These are phyloP conservation scores for Drosophila azteca DNA, from an alignment of 1,140 invertebrate species.

Conservation along the genomic window DNA sequence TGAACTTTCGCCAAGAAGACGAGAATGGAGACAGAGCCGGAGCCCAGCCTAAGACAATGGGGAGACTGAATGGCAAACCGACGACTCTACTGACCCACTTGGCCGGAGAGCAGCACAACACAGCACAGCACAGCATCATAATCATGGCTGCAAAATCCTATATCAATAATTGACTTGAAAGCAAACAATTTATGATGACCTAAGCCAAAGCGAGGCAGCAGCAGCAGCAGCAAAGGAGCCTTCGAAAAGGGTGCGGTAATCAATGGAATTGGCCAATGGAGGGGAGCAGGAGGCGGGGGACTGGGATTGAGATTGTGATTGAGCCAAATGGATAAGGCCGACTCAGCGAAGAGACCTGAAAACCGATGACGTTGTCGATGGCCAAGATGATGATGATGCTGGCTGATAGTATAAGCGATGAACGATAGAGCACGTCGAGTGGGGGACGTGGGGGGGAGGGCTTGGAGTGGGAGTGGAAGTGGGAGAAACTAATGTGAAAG, in stretches of 20 bases:
- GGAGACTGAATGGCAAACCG: slow-evolving; percentile 20
- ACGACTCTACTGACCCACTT: slow-evolving; percentile 74
- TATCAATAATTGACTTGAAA: slow-evolving; percentile 77
- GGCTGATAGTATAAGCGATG: slow-evolving; percentile 68
- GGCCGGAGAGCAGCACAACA: slow-evolving; percentile 17
- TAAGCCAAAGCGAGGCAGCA: slow-evolving; percentile 51
- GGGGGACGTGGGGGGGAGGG: slow-evolving; percentile 2
- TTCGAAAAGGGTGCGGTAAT: slow-evolving; percentile 77
- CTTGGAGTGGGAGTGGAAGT: neutral
- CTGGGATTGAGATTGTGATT: slow-evolving; percentile 29
- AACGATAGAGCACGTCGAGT: slow-evolving; percentile 75
- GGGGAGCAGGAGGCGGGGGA: neutral
- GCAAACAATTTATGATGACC: slow-evolving; percentile 82
- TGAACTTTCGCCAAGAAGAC: slow-evolving; percentile 61
- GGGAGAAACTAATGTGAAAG: slow-evolving; percentile 72
- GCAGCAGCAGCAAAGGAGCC: slow-evolving; percentile 34
- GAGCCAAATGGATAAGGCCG: slow-evolving; percentile 66
- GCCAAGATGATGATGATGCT: slow-evolving; percentile 20
- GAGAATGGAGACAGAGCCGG: slow-evolving; percentile 5
- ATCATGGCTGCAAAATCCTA: slow-evolving; percentile 68
- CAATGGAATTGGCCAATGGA: slow-evolving; percentile 66
- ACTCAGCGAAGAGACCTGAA: slow-evolving; percentile 58
- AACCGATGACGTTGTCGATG: slow-evolving; percentile 65
- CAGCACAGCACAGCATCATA: slow-evolving; percentile 28
- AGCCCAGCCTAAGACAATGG: slow-evolving; percentile 32